Evolutionary conservation across 64 coral and sea anemone genomes (phyloP).

Genomic region (Porites australiensis): DNA sequence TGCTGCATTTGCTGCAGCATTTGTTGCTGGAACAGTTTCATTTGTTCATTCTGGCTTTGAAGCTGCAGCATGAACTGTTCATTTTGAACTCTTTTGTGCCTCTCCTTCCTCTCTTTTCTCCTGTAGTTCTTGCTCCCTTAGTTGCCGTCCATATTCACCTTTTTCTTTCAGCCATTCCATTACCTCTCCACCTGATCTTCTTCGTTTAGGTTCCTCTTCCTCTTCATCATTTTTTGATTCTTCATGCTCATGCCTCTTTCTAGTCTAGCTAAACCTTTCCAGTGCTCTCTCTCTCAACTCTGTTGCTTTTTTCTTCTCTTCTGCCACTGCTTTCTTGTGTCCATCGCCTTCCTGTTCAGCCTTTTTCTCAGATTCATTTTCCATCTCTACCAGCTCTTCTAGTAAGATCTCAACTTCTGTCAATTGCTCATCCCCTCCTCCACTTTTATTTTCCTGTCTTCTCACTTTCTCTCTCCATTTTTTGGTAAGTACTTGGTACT

Average conservation of each 20-base stretch:
- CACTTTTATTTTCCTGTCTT: conserved; percentile 8
- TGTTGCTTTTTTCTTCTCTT: conserved; percentile 14
- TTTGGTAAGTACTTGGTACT: neutral
- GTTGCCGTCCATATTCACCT: neutral
- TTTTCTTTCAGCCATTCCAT: conserved; percentile 34
- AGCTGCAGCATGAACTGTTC: conserved; percentile 14
- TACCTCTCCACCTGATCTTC: neutral
- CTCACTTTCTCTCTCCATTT: conserved; percentile 9
- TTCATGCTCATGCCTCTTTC: neutral
- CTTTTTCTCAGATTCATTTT: neutral
- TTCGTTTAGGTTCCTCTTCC: neutral
- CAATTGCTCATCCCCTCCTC: neutral
- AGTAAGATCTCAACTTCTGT: conserved; percentile 3
- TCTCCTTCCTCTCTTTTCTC: conserved; percentile 29
- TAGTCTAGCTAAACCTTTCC: conserved; percentile 36
- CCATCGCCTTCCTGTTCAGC: neutral
- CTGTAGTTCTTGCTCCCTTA: conserved; percentile 17
- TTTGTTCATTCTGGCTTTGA: conserved; percentile 10
- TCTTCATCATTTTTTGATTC: neutral
- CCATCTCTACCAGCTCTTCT: conserved; percentile 36
- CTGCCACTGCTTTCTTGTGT: neutral
- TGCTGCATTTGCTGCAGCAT: no score
- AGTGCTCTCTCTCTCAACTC: conserved; percentile 49
- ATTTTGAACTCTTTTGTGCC: neutral
- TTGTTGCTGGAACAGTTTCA: neutral